Percentiles rank a stretch among this genome's conserved stretches.
phyloP scores from a whole-genome alignment of 2,888 invertebrate species.

The Hydrotaea cyrtoneurina region DNA sequence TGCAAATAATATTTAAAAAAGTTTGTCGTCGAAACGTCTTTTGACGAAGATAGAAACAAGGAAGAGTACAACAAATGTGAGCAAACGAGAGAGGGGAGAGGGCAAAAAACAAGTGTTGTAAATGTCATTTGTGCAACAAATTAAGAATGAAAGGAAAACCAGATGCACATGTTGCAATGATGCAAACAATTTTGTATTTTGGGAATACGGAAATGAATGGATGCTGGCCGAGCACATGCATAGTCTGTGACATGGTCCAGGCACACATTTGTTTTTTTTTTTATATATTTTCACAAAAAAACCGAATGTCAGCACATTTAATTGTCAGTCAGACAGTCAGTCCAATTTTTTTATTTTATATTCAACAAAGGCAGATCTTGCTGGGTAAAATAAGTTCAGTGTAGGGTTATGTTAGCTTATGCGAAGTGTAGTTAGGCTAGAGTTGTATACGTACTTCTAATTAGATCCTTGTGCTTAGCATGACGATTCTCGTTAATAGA shows the following conservation, averaged over 20 bases:
- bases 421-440: too few species aligned
- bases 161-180: constrained; percentile 19
- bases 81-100: too few species aligned
- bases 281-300: not conserved
- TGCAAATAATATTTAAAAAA: constrained; percentile 52
- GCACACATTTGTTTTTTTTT: not conserved
- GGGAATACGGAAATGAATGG: constrained; percentile 3
- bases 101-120: constrained; percentile 30
- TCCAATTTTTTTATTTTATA: too few species aligned
- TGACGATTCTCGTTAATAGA: too few species aligned
- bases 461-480: too few species aligned
- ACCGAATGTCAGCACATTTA: too few species aligned
- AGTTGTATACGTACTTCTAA: too few species aligned
- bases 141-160: constrained; percentile 36
- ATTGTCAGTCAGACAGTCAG: too few species aligned
- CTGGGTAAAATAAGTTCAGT: too few species aligned
- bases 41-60: not conserved
- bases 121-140: constrained; percentile 31
- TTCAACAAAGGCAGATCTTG: too few species aligned
- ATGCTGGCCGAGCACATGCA: not conserved
- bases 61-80: constrained; percentile 12
- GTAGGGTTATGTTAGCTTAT: too few species aligned
- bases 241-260: not conserved
- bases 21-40: constrained; percentile 30
- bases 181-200: not conserved